Evolutionary conservation across 2,113 vertebrate genomes (phyloP).

Genomic region (Rhinichthys klamathensis): DNA sequence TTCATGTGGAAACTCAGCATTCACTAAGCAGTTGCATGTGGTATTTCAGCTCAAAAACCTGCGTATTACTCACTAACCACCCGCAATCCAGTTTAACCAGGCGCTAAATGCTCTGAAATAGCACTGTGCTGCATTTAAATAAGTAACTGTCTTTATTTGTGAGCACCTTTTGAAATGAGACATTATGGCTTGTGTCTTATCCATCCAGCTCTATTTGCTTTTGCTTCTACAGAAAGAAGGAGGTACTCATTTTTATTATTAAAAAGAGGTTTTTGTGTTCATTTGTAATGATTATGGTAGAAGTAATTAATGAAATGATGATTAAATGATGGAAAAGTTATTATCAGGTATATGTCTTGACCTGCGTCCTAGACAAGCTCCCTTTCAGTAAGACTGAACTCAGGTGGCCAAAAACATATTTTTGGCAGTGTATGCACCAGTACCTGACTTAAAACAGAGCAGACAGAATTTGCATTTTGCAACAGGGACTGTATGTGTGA

Average conservation of each 20-base stretch:
- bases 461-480: not conserved
- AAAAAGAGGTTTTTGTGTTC: not conserved
- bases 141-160: slow-evolving; percentile 1
- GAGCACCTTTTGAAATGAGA: not conserved
- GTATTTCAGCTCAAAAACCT: not conserved
- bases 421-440: not conserved
- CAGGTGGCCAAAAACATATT: not conserved
- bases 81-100: slow-evolving; percentile 21
- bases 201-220: not conserved
- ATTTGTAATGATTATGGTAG: not conserved
- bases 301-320: not conserved
- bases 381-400: not conserved
- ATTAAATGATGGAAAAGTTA: not conserved
- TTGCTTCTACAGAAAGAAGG: not conserved
- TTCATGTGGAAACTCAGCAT: slow-evolving; percentile 29
- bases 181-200: not conserved
- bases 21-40: not conserved
- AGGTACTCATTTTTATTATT: not conserved
- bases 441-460: not conserved
- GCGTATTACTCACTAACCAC: not conserved
- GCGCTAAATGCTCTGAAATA: slow-evolving; percentile 12
- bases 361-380: not conserved
- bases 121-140: not conserved
- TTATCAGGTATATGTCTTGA: not conserved
- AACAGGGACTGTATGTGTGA: not conserved